Percentiles rank a stretch among this genome's conserved stretches.
Evolutionary conservation across 2,888 invertebrate species (phyloP).

Genomic region (Oligia latruncula): DNA sequence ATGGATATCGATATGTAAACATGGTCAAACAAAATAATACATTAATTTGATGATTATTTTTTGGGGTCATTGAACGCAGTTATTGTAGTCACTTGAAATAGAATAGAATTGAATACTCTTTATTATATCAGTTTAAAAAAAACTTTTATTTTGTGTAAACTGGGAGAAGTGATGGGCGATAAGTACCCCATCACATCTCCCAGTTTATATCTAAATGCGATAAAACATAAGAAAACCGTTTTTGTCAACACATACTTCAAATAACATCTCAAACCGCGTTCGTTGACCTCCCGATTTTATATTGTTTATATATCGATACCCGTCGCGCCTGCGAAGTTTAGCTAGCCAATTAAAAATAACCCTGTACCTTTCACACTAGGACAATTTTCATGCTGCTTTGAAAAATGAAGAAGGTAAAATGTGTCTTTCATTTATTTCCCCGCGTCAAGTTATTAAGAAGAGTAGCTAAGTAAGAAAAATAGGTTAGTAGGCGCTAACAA

Average conservation of each 20-base stretch:
- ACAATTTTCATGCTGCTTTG: conserved; percentile 21
- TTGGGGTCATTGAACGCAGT: too few species aligned
- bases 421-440: conserved; percentile 42
- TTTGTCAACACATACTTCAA: background rate
- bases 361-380: background rate
- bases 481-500: conserved; percentile 60
- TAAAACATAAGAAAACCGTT: background rate
- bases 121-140: too few species aligned
- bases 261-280: background rate
- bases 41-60: background rate
- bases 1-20: background rate
- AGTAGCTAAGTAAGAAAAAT: conserved; percentile 57
- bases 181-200: too few species aligned
- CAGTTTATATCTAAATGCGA: background rate
- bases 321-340: background rate
- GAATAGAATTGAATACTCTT: too few species aligned
- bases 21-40: background rate
- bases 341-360: background rate
- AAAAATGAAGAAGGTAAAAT: conserved; percentile 40
- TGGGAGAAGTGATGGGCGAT: too few species aligned
- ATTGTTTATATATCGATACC: too few species aligned
- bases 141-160: too few species aligned
- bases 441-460: conserved; percentile 43
- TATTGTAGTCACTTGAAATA: too few species aligned
- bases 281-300: background rate